Conservation (phyloP, 2,888 invertebrate species). For the Ischnus inquisitorius region DNA sequence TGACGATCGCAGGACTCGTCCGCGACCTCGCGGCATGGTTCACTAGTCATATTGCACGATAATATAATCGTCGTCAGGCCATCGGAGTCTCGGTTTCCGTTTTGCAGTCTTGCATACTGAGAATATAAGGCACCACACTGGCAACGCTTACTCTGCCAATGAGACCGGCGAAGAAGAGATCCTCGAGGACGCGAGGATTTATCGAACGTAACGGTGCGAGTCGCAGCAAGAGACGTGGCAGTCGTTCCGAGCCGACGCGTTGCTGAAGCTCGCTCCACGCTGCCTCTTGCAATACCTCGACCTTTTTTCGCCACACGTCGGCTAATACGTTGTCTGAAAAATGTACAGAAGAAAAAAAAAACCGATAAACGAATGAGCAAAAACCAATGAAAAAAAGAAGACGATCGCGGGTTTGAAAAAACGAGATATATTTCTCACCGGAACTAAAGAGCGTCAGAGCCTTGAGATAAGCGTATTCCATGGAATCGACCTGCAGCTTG, state of each 20-base stretch:
- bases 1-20: not conserved
- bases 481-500: slow-evolving; percentile 91
- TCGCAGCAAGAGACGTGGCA: slow-evolving; percentile 89
- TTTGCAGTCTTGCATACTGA: slow-evolving; percentile 87
- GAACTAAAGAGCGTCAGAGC: slow-evolving; percentile 94
- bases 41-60: slow-evolving; percentile 74
- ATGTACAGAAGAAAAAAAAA: slow-evolving; percentile 15
- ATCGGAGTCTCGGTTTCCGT: slow-evolving; percentile 83
- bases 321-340: slow-evolving; percentile 82
- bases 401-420: not conserved
- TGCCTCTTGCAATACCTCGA: slow-evolving; percentile 87
- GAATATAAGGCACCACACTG: slow-evolving; percentile 96
- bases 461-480: slow-evolving; percentile 95
- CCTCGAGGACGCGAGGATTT: slow-evolving; percentile 93
- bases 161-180: slow-evolving; percentile 96
- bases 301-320: slow-evolving; percentile 85
- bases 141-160: slow-evolving; percentile 98
- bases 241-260: slow-evolving; percentile 86
- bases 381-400: slow-evolving; percentile 36
- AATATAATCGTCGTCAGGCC: slow-evolving; percentile 79
- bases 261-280: slow-evolving; percentile 86
- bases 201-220: slow-evolving; percentile 91
- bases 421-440: slow-evolving; percentile 86
- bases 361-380: not conserved
- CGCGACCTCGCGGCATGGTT: not conserved